phyloP scores from a whole-genome alignment of 2,888 invertebrate species.

The Ichneumoninae sp. region DNA sequence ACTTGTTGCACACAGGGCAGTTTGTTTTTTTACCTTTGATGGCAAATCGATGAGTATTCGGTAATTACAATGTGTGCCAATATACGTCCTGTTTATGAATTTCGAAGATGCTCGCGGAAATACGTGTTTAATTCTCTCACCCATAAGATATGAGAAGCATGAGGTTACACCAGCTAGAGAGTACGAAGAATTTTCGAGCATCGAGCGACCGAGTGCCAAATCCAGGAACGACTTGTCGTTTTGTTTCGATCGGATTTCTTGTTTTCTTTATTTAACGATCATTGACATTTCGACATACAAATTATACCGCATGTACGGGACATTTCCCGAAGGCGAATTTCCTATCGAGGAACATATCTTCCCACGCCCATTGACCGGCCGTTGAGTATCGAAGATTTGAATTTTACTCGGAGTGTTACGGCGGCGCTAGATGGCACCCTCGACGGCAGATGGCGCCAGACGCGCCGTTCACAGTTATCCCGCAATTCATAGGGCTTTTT shows the following conservation, averaged over 20 bases:
- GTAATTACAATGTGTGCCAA: neutral
- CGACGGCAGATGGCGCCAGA: slow-evolving; percentile 46
- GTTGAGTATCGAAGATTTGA: slow-evolving; percentile 61
- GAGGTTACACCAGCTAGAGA: neutral
- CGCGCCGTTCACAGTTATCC: neutral
- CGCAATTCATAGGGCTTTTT: too few relatives aligned
- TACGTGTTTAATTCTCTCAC: neutral
- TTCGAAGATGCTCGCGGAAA: neutral
- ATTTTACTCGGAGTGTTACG: slow-evolving; percentile 31
- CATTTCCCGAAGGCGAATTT: neutral
- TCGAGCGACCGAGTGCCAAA: neutral
- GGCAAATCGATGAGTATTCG: neutral
- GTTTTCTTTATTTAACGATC: neutral
- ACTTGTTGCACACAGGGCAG: slow-evolving; percentile 60
- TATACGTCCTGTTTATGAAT: neutral
- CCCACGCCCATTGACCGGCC: slow-evolving; percentile 55
- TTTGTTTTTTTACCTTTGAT: neutral
- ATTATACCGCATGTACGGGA: neutral
- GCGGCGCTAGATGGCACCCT: neutral
- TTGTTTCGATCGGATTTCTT: neutral
- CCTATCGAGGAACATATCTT: slow-evolving; percentile 15
- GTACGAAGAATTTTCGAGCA: neutral
- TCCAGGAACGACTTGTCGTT: neutral
- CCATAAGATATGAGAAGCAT: neutral
- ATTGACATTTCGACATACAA: neutral